Base-by-base conservation (phyloP, 2,888 invertebrate genomes). In the Scaptomyza polygonia region DNA sequence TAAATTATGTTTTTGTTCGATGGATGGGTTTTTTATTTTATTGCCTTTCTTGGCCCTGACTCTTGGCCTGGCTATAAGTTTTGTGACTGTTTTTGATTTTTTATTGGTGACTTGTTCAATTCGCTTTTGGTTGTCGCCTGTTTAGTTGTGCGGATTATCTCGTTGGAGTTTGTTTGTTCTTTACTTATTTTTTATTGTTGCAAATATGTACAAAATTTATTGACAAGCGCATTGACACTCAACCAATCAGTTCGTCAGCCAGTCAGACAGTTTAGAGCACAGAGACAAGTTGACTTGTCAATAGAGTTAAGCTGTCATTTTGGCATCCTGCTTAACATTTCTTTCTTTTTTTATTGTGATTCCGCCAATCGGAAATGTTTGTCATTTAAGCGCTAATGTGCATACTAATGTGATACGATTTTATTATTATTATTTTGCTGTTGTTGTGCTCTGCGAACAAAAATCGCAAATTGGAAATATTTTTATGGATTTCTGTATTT, bases 91-190 rank as follows among this genome's bases (percentile, higher is more conserved):
- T 49, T n/a, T 6, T 49, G n/a, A n/a, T 29, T 14, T 30, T 51
- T 59, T 53, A 39, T 39, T 39, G 39, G 59, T 51, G 51, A 67
- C 68, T 75, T 68, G 74, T 63, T 71, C 57, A 25, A 25, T 25
- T 25, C 25, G 25, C 25, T 5, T 25, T 25, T 25, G 25, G 25
- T 0, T 25, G 25, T 67, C 81, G 66, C 63, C 61, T 55, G 79
- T 75, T 86, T 84, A 86, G 84, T 84, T 84, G 83, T 77, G 68
- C 58, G 81, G 83, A 84, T 84, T 86, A 84, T 79, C 83, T 81
- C 70, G 67, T 61, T 62, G 55, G 36, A 62, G 44, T 44, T 42
- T 32, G 42, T 45, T 45, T 55, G 4, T n/a, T 39, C 27, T 64
- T 69, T 44, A 47, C 44, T 21, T 21, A 1, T 30, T 45, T 47